Evolutionary conservation across 2,797 vertebrate species (phyloP), one percentile per base, ranked within the genome.

Genomic region (Ctenopoma kingsleyae): DNA sequence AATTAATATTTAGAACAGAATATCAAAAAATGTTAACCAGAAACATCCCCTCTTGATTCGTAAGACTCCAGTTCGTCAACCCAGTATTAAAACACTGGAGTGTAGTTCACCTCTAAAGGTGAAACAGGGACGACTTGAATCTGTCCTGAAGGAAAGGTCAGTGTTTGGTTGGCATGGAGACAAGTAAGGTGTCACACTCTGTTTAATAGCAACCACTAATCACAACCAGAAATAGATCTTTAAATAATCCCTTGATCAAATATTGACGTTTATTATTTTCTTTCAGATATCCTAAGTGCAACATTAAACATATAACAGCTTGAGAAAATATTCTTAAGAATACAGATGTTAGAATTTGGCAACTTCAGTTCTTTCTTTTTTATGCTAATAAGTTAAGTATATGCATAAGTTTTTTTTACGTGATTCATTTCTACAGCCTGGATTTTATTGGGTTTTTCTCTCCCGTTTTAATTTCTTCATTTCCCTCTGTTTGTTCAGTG

Each of bases 1-100:
- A 88, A 90, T 74, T 68, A 73, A 86, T 83, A 83, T 81, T 47
- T 23, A 1, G 46, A 76, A 70, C 56, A 62, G 67, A 67, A 43
- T 81, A 68, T 81, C 85, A 87, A 86, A 75, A 88, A 84, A 84
- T 79, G 68, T 80, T 80, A 75, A 65, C 55, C 67, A 80, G 73
- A 51, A 77, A 81, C 54, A 48, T 85, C 74, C 69, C 65, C 78
- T 51, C 56, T 80, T 71, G 30, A 64, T 86, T 83, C 61, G 52
- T 81, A 60, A 47, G 20, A 56, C 76, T 76, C 4, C 38, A 8
- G 25, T 76, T 89, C 47, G 49, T 81, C 17, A 27, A 77, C 58
- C 63, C 60, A 38, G 61, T 71, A 71, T 17, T 79, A 61, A 81
- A 67, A 53, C 47, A 40, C 13, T 52, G 20, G 43, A 75, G 54